These are phyloP conservation scores for Chloropsis cyanopogon DNA, from an alignment of 2,113 vertebrate genomes.

Conservation along the genomic window DNA sequence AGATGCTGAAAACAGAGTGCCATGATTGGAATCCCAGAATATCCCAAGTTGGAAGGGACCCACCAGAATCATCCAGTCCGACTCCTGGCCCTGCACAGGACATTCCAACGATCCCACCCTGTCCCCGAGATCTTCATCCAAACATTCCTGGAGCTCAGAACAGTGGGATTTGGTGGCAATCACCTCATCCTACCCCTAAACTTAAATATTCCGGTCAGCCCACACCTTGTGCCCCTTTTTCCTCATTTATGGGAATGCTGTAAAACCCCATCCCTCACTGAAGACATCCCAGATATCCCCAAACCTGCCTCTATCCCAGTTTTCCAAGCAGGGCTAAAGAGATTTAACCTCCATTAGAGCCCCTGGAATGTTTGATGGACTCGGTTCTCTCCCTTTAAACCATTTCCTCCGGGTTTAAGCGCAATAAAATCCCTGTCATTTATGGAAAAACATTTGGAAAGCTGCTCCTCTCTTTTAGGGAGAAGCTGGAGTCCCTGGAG, in stretches of 20 bases:
- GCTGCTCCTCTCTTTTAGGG: constrained; percentile 69
- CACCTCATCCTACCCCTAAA: neutral
- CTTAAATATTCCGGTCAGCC: neutral
- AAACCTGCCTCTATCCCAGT: neutral
- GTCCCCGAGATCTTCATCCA: fast-evolving
- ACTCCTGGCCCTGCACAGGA: neutral
- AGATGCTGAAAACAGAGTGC: neutral
- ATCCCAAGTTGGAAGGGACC: neutral
- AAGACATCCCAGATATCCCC: neutral
- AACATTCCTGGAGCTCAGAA: neutral
- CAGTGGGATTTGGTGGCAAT: neutral
- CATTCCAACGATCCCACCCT: neutral
- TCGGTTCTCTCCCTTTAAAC: neutral
- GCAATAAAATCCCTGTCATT: neutral
- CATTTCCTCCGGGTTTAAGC: neutral
- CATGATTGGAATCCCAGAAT: neutral
- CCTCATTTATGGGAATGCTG: neutral
- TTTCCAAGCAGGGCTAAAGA: neutral
- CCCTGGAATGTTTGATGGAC: neutral
- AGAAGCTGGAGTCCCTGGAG: constrained; percentile 76
- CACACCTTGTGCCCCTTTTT: neutral
- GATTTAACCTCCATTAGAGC: neutral
- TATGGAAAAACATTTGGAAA: neutral
- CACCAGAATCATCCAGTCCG: neutral
- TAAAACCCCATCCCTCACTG: neutral